Conservation (phyloP, 2,888 invertebrate species). For the Aproaerema taeniolella region DNA sequence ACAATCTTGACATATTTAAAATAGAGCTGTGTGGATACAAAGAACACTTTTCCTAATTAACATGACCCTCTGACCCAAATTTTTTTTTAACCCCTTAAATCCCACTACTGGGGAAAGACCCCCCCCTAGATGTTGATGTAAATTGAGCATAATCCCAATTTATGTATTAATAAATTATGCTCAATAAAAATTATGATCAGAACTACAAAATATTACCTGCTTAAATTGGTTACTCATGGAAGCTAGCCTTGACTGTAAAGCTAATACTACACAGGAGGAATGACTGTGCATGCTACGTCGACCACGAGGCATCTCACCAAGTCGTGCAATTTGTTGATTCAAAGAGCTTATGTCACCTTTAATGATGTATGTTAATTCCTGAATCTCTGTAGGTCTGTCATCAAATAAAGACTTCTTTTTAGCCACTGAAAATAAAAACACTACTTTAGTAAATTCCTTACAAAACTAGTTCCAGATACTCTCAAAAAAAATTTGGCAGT, state of each 20-base stretch:
- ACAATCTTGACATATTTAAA: too few species aligned
- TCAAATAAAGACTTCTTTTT: slow-evolving; percentile 98
- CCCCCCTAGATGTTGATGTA: too few species aligned
- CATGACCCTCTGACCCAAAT: too few species aligned
- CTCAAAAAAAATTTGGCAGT: too few species aligned
- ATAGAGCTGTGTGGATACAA: too few species aligned
- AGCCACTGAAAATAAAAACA: slow-evolving; percentile 85
- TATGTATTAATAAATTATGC: too few species aligned
- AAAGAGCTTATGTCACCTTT: slow-evolving; percentile 96
- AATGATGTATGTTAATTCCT: slow-evolving; percentile 97
- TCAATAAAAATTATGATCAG: too few species aligned
- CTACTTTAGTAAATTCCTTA: slow-evolving; percentile 7
- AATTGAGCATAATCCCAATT: too few species aligned
- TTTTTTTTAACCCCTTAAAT: too few species aligned
- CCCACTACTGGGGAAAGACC: too few species aligned
- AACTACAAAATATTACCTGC: slow-evolving; percentile 71
- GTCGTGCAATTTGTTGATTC: slow-evolving; percentile 97
- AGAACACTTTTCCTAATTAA: too few species aligned
- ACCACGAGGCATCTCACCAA: slow-evolving; percentile 88
- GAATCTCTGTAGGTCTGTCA: slow-evolving; percentile 96
- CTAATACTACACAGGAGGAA: slow-evolving; percentile 94
- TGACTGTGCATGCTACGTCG: slow-evolving; percentile 92
- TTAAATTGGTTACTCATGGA: slow-evolving; percentile 99
- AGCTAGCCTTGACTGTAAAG: slow-evolving; percentile 95
- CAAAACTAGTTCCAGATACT: too few species aligned